Percentiles rank a stretch among this genome's conserved stretches.
These are phyloP conservation scores for Hippocampus abdominalis DNA, from an alignment of 2,113 vertebrate genomes.

Conservation along the genomic window DNA sequence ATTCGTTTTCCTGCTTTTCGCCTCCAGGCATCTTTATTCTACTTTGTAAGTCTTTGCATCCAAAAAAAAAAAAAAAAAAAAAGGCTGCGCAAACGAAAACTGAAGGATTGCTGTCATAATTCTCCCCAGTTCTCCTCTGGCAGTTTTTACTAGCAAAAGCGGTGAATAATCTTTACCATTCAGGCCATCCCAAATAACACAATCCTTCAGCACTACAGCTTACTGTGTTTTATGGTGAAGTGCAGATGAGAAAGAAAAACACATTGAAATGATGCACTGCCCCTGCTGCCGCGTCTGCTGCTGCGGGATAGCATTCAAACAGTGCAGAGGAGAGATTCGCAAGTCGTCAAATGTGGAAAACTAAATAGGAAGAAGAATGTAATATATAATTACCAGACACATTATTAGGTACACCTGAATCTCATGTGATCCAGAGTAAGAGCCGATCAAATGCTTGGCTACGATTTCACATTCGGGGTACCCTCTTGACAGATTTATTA, in stretches of 20 bases:
- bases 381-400: background rate
- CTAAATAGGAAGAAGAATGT: background rate
- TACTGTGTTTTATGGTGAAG: conserved; percentile 57
- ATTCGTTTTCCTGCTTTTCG: conserved; percentile 47
- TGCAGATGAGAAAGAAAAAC: conserved; percentile 51
- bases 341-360: conserved; percentile 9
- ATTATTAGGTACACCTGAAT: background rate
- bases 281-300: conserved; percentile 12
- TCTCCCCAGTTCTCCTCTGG: conserved; percentile 61
- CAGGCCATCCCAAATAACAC: conserved; percentile 61
- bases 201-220: conserved; percentile 60
- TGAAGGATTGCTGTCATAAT: conserved; percentile 66
- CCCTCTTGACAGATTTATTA: background rate
- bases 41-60: conserved; percentile 41
- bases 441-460: background rate
- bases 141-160: conserved; percentile 63
- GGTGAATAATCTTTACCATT: conserved; percentile 61
- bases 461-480: background rate
- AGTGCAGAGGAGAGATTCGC: conserved; percentile 33
- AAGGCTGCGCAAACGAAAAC: conserved; percentile 53
- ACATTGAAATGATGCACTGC: conserved; percentile 55
- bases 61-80: conserved; percentile 22
- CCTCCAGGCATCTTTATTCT: conserved; percentile 52
- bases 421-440: background rate
- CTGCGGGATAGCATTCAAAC: conserved; percentile 24